These are phyloP conservation scores for Pantala flavescens DNA, from an alignment of 1,140 invertebrate genomes.

Conservation along the genomic window DNA sequence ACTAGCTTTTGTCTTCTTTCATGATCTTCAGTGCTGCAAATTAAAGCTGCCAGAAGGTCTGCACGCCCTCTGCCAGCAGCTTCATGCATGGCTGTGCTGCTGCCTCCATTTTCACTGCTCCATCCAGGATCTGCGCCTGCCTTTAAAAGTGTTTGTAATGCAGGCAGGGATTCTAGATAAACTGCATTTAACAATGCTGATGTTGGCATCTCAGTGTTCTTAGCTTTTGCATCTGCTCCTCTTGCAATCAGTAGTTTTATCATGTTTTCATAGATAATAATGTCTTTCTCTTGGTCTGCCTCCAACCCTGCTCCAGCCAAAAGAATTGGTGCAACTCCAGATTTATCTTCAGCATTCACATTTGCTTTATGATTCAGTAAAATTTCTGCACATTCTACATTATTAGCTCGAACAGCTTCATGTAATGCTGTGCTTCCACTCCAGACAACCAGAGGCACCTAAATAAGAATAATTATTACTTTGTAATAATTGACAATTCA, in stretches of 20 bases:
- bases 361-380: no score
- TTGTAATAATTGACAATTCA: no score
- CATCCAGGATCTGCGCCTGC: constrained; percentile 30
- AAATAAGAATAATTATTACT: no score
- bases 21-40: not conserved
- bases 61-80: constrained; percentile 29
- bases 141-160: constrained; percentile 34
- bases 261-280: constrained; percentile 19
- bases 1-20: constrained; percentile 1
- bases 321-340: no score
- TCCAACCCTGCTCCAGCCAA: no score
- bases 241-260: constrained; percentile 23
- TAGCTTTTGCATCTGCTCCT: constrained; percentile 26
- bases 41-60: constrained; percentile 9
- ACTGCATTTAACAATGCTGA: constrained; percentile 41
- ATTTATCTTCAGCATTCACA: no score
- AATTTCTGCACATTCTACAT: no score
- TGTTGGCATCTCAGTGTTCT: constrained; percentile 24
- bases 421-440: no score
- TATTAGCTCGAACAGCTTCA: no score
- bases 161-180: constrained; percentile 32
- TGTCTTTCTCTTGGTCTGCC: no score
- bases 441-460: no score
- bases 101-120: constrained; percentile 34
- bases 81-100: constrained; percentile 36